A percentile compares a stretch with the other conserved stretches of the same genome.
phyloP scores from a whole-genome alignment of 1,140 invertebrate genomes.

The Drosophila repleta region DNA sequence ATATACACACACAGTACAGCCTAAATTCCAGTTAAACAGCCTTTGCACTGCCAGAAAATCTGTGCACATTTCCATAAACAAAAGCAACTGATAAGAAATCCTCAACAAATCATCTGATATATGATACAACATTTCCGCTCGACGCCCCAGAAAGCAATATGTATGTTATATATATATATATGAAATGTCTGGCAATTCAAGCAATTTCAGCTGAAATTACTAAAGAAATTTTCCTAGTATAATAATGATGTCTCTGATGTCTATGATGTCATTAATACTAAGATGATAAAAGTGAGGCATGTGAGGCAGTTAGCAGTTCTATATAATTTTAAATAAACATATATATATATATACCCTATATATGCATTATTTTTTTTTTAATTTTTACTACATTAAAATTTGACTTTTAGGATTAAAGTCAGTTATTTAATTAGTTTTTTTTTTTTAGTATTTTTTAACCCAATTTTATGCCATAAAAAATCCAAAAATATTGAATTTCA shows the following conservation, averaged over 20 bases:
- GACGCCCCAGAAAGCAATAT: background rate
- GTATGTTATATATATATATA: background rate
- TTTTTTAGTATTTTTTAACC: too few species aligned
- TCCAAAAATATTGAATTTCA: too few species aligned
- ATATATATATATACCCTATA: too few species aligned
- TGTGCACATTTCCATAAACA: background rate
- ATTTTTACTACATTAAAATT: too few species aligned
- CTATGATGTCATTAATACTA: conserved; percentile 2
- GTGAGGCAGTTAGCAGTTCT: background rate
- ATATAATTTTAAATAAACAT: too few species aligned
- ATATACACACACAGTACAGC: too few species aligned
- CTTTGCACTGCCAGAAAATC: background rate
- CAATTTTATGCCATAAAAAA: too few species aligned
- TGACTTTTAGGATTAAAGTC: too few species aligned
- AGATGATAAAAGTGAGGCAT: background rate
- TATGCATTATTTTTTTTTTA: too few species aligned
- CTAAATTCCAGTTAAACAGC: too few species aligned
- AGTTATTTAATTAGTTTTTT: too few species aligned
- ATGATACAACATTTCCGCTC: background rate
- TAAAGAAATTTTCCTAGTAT: background rate
- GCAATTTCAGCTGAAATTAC: background rate
- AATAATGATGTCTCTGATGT: background rate
- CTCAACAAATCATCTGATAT: too few species aligned
- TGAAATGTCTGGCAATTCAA: background rate
- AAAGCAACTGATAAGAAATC: background rate